Evolutionary conservation across 2,113 vertebrate genomes (phyloP).

Genomic region (Regulus satrapa): DNA sequence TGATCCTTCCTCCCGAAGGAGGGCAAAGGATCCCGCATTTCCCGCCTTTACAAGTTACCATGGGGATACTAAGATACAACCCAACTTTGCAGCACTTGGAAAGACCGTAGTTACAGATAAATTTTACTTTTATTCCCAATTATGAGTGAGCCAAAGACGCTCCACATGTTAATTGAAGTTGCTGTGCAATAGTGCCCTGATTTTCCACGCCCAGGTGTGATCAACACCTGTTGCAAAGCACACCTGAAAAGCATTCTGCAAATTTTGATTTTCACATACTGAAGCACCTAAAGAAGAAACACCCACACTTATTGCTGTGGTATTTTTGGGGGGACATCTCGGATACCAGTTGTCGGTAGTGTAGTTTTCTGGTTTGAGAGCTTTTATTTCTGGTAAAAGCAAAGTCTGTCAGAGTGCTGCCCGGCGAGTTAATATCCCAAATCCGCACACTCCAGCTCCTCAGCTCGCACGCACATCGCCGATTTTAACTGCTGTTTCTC

Average conservation of each 20-base stretch:
- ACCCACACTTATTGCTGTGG: background rate
- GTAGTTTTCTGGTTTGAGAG: background rate
- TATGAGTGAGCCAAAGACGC: rapidly evolving
- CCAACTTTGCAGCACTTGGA: background rate
- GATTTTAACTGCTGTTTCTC: background rate
- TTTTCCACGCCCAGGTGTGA: rapidly evolving
- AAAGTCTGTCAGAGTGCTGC: background rate
- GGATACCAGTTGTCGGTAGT: no score
- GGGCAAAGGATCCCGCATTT: rapidly evolving
- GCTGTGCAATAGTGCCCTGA: rapidly evolving
- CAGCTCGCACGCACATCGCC: background rate
- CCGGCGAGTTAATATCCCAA: background rate
- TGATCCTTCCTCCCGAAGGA: background rate
- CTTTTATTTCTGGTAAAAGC: background rate
- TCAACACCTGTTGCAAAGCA: background rate
- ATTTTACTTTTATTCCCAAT: background rate
- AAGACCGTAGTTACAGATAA: background rate
- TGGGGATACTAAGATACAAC: background rate
- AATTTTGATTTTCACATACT: rapidly evolving
- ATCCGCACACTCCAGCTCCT: background rate
- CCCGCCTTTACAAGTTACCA: background rate
- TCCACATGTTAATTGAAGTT: background rate
- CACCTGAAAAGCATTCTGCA: background rate
- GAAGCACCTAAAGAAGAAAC: background rate
- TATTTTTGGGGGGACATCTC: background rate